phyloP scores from a whole-genome alignment of 2,113 vertebrate genomes.

The Sorex fumeus region DNA sequence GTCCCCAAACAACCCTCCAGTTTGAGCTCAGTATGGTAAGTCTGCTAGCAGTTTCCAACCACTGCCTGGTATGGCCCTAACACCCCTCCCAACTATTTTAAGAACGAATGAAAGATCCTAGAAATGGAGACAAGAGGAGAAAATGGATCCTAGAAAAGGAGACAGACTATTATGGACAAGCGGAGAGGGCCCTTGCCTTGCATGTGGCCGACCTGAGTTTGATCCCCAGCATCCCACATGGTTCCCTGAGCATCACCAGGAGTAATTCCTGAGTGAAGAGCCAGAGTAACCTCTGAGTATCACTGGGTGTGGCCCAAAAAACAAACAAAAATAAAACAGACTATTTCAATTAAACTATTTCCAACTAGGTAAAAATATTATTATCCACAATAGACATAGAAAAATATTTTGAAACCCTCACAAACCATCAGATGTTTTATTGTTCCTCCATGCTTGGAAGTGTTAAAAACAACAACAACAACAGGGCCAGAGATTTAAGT shows the following conservation, averaged over 20 bases:
- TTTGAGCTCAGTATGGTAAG: neutral
- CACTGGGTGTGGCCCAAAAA: too few relatives aligned
- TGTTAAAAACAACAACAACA: neutral
- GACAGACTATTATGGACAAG: neutral
- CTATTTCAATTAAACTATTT: neutral
- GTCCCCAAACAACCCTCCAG: neutral
- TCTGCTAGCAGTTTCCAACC: neutral
- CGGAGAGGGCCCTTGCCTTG: too few relatives aligned
- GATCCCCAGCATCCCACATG: too few relatives aligned
- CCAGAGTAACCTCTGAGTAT: too few relatives aligned
- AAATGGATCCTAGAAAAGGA: neutral
- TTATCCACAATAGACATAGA: neutral
- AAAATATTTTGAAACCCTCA: neutral
- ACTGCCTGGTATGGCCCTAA: too few relatives aligned
- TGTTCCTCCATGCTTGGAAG: neutral
- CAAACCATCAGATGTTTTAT: neutral
- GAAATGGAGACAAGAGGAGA: neutral
- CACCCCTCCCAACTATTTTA: neutral
- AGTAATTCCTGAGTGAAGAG: too few relatives aligned
- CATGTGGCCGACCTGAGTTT: too few relatives aligned
- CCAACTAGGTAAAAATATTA: neutral
- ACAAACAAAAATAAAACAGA: neutral
- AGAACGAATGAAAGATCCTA: slow-evolving; percentile 37
- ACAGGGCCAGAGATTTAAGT: neutral
- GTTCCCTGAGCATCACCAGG: too few relatives aligned